A percentile compares a stretch with the other conserved stretches of the same genome.
Conservation (phyloP, 2,113 vertebrate species). For the Trichechus manatus region DNA sequence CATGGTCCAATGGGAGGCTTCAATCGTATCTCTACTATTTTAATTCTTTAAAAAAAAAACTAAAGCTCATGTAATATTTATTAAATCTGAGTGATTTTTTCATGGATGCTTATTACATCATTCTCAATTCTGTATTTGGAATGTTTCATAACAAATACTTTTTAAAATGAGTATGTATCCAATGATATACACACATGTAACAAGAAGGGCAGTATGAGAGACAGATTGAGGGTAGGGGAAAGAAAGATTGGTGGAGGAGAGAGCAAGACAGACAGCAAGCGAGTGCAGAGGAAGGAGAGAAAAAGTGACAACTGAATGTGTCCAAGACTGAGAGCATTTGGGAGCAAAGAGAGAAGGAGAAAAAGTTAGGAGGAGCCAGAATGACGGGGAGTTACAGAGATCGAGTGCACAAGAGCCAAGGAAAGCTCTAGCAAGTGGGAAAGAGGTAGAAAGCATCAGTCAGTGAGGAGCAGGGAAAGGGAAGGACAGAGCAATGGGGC, state of each 20-base stretch:
- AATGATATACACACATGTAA: not conserved
- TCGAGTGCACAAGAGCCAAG: not conserved
- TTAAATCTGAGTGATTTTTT: not conserved
- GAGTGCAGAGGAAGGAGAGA: not conserved
- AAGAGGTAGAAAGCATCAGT: not conserved
- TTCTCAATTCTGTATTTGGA: not conserved
- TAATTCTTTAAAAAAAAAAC: not conserved
- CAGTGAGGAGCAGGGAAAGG: no score
- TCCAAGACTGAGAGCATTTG: no score
- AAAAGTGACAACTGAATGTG: not conserved
- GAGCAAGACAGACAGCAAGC: not conserved
- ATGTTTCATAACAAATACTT: not conserved
- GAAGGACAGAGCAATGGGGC: not conserved
- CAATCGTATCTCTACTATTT: not conserved
- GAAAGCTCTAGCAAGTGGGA: not conserved
- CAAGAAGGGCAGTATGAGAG: not conserved
- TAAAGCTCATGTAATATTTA: not conserved
- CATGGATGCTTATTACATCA: not conserved
- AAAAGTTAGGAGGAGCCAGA: not conserved
- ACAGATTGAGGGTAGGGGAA: not conserved
- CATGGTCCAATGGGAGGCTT: not conserved
- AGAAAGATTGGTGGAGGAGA: not conserved
- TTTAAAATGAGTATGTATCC: not conserved
- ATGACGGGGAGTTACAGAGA: not conserved
- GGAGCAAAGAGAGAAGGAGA: not conserved